phyloP scores from a whole-genome alignment of 1,140 invertebrate genomes.

The Homarus americanus region DNA sequence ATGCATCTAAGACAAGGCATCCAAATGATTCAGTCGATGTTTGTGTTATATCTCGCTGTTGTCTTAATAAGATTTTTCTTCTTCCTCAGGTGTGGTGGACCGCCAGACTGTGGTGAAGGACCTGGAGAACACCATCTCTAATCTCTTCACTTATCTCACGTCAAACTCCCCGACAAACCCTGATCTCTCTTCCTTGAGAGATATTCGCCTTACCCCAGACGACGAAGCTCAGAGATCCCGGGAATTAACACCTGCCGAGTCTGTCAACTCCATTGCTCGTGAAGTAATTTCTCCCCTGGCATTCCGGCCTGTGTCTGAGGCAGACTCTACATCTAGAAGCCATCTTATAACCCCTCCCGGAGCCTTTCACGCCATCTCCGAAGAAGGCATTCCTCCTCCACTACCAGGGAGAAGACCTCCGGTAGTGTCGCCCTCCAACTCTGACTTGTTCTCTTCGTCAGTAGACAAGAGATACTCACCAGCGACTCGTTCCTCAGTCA shows the following conservation, averaged over 20 bases:
- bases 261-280: not conserved
- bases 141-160: constrained; percentile 43
- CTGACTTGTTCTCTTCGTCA: not conserved
- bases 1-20: too few species aligned
- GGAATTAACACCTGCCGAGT: not conserved
- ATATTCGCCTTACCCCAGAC: too few species aligned
- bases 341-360: constrained; percentile 23
- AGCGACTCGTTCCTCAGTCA: not conserved
- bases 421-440: not conserved
- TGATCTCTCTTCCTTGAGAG: not conserved
- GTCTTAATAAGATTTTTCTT: constrained; percentile 16
- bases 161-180: not conserved
- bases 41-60: too few species aligned
- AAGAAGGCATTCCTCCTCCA: constrained; percentile 38
- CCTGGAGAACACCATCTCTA: constrained; percentile 59
- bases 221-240: not conserved
- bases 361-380: constrained; percentile 23
- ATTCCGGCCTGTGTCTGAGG: not conserved
- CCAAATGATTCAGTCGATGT: too few species aligned
- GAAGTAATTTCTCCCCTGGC: not conserved
- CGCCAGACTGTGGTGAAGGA: constrained; percentile 39
- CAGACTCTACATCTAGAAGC: not conserved
- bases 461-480: not conserved
- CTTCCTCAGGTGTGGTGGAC: constrained; percentile 46
- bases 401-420: constrained; percentile 40